Conservation (phyloP, 2,797 vertebrate genomes). For the Micromesistius poutassou region DNA sequence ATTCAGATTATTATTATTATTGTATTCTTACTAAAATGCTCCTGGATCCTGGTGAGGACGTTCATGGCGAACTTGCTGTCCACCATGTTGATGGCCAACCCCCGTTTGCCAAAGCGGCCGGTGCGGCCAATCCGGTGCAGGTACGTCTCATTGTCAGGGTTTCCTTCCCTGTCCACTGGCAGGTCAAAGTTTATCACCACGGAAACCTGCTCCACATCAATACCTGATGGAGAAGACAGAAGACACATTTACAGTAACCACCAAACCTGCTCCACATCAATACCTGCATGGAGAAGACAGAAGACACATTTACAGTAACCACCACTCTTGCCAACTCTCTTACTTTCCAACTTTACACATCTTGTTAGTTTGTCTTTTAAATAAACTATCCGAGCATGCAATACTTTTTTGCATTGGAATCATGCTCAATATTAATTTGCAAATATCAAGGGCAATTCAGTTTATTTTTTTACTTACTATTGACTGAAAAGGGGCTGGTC, state of each 20-base stretch:
- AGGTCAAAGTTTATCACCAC: constrained; percentile 97
- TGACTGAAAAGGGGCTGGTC: no score
- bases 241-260: neutral
- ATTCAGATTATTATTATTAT: no score
- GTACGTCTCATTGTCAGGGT: constrained; percentile 94
- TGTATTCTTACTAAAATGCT: constrained; percentile 96
- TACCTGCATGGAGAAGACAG: constrained; percentile 70
- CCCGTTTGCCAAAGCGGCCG: constrained; percentile 92
- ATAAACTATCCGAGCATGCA: neutral
- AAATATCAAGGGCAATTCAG: no score
- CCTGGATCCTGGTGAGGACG: constrained; percentile 92
- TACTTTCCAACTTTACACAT: no score
- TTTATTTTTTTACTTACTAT: no score
- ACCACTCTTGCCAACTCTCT: constrained; percentile 35
- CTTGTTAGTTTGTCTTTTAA: neutral
- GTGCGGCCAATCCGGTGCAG: constrained; percentile 94
- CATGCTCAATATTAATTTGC: no score
- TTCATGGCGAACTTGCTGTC: constrained; percentile 97
- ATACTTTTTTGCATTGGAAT: no score
- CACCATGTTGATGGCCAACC: constrained; percentile 96
- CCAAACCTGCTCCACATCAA: constrained; percentile 94
- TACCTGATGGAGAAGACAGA: constrained; percentile 70
- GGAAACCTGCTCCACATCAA: constrained; percentile 95
- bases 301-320: neutral
- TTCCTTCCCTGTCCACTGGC: constrained; percentile 92